A percentile compares a stretch with the other conserved stretches of the same genome.
Evolutionary conservation across 2,888 invertebrate species (phyloP).

Genomic region (Branchipolynoe longqiensis): DNA sequence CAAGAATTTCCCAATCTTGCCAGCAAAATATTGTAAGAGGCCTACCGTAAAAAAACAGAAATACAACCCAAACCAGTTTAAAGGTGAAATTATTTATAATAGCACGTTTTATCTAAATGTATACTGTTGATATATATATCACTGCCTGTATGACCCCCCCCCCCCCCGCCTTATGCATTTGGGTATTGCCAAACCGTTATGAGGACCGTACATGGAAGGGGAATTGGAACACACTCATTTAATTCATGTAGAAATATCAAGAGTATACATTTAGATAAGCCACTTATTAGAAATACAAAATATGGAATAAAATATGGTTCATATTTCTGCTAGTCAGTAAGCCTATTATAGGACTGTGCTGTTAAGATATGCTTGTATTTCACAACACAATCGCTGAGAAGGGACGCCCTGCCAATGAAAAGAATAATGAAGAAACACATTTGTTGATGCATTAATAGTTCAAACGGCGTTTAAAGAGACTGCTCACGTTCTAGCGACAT

Average conservation of each 20-base stretch:
- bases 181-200: not conserved
- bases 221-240: not conserved
- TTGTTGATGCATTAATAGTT: too few species aligned
- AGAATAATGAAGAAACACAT: too few species aligned
- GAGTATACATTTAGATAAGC: not conserved
- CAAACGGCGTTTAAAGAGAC: too few species aligned
- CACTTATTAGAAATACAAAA: not conserved
- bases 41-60: not conserved
- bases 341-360: too few species aligned
- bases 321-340: too few species aligned
- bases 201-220: not conserved
- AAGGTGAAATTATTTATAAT: not conserved
- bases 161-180: too few species aligned
- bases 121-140: not conserved
- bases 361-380: too few species aligned
- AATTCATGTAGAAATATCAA: not conserved
- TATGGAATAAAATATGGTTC: not conserved
- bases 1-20: not conserved
- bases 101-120: not conserved
- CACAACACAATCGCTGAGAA: too few species aligned
- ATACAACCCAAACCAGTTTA: not conserved
- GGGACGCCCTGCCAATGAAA: too few species aligned
- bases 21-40: not conserved
- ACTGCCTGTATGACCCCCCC: too few species aligned
- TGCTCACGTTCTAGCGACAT: too few species aligned